Evolutionary conservation across 1,140 invertebrate species (phyloP).

Genomic region (Bradynema listronoti): DNA sequence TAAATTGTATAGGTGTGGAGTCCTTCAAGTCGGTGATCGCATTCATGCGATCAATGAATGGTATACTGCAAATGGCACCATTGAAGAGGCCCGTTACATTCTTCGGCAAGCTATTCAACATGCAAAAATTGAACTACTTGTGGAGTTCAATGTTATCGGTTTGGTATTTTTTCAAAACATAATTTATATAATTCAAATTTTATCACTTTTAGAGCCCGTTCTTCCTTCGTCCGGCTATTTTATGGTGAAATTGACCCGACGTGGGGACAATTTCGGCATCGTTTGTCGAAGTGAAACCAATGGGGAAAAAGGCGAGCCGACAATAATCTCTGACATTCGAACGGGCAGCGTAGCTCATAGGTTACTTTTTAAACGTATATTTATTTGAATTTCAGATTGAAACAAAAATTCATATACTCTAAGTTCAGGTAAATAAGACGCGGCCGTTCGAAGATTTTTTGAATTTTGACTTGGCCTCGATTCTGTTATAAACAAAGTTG

Average conservation of each 20-base stretch:
- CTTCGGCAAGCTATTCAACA: neutral
- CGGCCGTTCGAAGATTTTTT: too few relatives aligned
- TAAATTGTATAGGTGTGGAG: slow-evolving; percentile 64
- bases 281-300: slow-evolving; percentile 70
- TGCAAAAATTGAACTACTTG: slow-evolving; percentile 61
- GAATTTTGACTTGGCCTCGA: too few relatives aligned
- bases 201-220: slow-evolving; percentile 66
- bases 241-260: slow-evolving; percentile 77
- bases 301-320: slow-evolving; percentile 63
- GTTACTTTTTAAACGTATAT: slow-evolving; percentile 3
- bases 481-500: too few relatives aligned
- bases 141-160: slow-evolving; percentile 82
- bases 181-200: slow-evolving; percentile 19
- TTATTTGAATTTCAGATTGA: slow-evolving; percentile 2
- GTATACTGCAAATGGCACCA: slow-evolving; percentile 59
- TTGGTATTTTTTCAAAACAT: slow-evolving; percentile 1
- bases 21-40: slow-evolving; percentile 74
- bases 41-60: slow-evolving; percentile 73
- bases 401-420: slow-evolving; percentile 2
- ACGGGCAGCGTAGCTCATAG: slow-evolving; percentile 79
- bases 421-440: too few relatives aligned
- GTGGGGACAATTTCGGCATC: slow-evolving; percentile 71
- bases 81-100: slow-evolving; percentile 60
- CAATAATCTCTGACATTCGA: slow-evolving; percentile 75
- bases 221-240: slow-evolving; percentile 81